These are phyloP conservation scores for Melinopterus prodromus DNA, from an alignment of 2,888 invertebrate genomes.

Conservation along the genomic window DNA sequence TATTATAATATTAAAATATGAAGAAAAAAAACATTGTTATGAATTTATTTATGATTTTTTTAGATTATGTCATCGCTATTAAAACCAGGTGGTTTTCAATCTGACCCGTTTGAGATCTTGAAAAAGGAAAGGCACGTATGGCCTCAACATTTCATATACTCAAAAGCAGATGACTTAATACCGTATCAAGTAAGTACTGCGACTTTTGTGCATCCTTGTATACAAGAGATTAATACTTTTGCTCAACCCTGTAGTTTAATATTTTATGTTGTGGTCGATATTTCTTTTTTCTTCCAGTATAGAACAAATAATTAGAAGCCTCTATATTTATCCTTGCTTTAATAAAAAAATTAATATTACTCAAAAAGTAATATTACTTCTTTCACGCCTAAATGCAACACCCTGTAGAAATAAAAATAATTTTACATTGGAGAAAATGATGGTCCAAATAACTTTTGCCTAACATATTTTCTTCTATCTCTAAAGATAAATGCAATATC, in stretches of 20 bases:
- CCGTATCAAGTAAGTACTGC: constrained; percentile 64
- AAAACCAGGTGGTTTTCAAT: constrained; percentile 57
- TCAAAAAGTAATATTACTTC: no score
- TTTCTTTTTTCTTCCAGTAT: no score
- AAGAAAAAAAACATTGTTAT: constrained; percentile 9
- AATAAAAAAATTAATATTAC: no score
- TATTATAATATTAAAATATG: not conserved
- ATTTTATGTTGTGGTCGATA: no score
- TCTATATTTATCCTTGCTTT: no score
- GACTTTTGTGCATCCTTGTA: constrained; percentile 14
- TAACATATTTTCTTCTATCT: not conserved
- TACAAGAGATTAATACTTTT: not conserved
- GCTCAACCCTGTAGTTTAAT: not conserved
- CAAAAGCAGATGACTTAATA: constrained; percentile 74
- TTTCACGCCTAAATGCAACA: no score
- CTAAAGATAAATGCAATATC: no score
- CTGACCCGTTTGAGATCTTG: constrained; percentile 67
- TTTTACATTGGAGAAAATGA: no score
- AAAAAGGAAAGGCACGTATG: constrained; percentile 68
- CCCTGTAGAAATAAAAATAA: no score
- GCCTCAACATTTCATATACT: constrained; percentile 79
- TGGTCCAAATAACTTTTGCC: no score
- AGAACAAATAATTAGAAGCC: no score
- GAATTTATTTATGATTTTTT: constrained; percentile 37
- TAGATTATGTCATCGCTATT: constrained; percentile 54